Conservation (phyloP, 2,113 vertebrate species). For the Progne subis region DNA sequence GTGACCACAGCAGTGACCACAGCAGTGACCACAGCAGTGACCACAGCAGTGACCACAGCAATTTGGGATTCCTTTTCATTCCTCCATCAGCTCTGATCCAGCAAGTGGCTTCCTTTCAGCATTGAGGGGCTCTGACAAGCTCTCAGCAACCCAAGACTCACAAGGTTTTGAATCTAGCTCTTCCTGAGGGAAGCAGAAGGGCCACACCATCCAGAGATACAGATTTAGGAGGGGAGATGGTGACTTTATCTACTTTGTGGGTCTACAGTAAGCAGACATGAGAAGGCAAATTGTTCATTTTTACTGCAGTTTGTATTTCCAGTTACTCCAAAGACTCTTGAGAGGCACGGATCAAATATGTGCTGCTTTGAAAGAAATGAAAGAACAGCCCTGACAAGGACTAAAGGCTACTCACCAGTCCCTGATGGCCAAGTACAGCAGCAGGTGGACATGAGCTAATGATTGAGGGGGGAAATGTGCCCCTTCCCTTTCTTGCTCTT, state of each 20-base stretch:
- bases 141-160: not conserved
- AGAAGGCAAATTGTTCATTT: not conserved
- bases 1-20: not conserved
- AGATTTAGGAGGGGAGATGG: not conserved
- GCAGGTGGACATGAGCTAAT: not conserved
- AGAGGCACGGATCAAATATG: not conserved
- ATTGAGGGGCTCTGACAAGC: not conserved
- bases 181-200: not conserved
- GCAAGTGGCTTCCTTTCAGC: not conserved
- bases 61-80: not conserved
- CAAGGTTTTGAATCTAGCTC: not conserved
- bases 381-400: not conserved
- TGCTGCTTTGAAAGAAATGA: not conserved
- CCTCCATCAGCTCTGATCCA: not conserved
- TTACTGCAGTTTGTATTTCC: not conserved
- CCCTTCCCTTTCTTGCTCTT: not conserved
- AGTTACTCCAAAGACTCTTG: not conserved
- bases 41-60: not conserved
- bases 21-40: not conserved
- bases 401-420: not conserved
- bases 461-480: rapidly evolving
- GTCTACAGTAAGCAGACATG: rapidly evolving
- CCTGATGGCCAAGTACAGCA: not conserved
- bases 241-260: not conserved
- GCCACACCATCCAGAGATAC: not conserved